Evolutionary conservation across 2,797 vertebrate species (phyloP).

Genomic region (Pseudomugil gertrudae): DNA sequence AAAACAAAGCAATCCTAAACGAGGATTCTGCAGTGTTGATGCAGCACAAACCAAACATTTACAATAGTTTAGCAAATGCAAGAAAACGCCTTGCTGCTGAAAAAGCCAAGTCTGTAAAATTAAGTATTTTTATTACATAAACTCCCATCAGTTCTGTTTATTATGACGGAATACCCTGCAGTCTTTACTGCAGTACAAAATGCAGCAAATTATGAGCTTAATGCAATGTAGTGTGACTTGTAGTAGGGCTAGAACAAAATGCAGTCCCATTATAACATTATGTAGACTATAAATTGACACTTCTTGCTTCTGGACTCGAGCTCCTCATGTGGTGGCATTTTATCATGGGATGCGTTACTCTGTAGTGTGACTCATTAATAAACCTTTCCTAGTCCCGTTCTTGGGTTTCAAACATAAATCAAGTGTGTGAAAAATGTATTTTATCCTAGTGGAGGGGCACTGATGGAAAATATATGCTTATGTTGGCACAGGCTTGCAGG

Average conservation of each 20-base stretch:
- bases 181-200: conserved; percentile 27
- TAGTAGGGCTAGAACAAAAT: conserved; percentile 33
- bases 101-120: not conserved
- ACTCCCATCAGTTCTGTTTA: conserved; percentile 10
- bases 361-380: conserved; percentile 36
- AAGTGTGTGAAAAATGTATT: conserved; percentile 21
- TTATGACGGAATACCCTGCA: conserved; percentile 16
- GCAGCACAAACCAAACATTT: not conserved
- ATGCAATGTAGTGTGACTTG: conserved; percentile 17
- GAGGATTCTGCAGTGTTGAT: not conserved
- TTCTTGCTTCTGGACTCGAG: conserved; percentile 23
- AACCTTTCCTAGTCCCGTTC: conserved; percentile 7
- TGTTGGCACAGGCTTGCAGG: conserved; percentile 8
- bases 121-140: conserved; percentile 12
- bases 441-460: conserved; percentile 17
- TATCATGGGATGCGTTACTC: conserved; percentile 34
- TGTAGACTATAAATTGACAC: conserved; percentile 38
- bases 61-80: not conserved
- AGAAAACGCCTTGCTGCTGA: not conserved
- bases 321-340: conserved; percentile 52
- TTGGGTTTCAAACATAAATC: conserved; percentile 37
- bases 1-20: not conserved
- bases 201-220: conserved; percentile 35
- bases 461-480: conserved; percentile 16
- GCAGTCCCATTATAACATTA: conserved; percentile 49